Conservation (phyloP, 2,113 vertebrate species). For the Pachycephala philippinensis region DNA sequence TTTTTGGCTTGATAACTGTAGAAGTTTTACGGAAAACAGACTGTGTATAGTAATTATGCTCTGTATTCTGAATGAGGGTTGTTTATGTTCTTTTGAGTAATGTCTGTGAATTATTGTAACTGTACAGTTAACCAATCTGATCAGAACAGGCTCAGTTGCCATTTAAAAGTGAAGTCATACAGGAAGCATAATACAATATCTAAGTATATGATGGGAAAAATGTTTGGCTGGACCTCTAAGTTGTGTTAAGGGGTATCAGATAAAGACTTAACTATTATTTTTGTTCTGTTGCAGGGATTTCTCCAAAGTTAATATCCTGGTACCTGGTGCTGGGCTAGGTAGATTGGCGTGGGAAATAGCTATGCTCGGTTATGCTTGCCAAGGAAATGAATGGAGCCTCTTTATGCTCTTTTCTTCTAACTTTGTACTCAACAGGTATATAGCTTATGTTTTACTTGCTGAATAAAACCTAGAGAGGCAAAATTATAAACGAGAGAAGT, state of each 20-base stretch:
- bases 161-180: background rate
- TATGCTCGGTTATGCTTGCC: constrained; percentile 91
- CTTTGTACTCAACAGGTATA: constrained; percentile 98
- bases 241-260: constrained; percentile 56
- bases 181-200: background rate
- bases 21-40: background rate
- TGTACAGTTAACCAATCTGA: background rate
- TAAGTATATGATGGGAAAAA: background rate
- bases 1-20: background rate
- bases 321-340: constrained; percentile 96
- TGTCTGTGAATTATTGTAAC: background rate
- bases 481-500: background rate
- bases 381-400: constrained; percentile 99
- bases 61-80: background rate
- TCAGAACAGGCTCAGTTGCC: background rate
- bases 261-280: constrained; percentile 70
- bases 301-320: constrained; percentile 92
- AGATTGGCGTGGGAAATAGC: constrained; percentile 98
- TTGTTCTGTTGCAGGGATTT: constrained; percentile 87
- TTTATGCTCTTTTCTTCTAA: constrained; percentile 99
- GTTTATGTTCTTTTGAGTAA: background rate
- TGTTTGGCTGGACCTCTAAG: constrained; percentile 5
- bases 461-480: background rate
- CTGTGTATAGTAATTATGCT: background rate
- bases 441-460: constrained; percentile 61